These are phyloP conservation scores for Ptychobarbus kaznakovi DNA, from an alignment of 2,797 vertebrate genomes.

Conservation along the genomic window DNA sequence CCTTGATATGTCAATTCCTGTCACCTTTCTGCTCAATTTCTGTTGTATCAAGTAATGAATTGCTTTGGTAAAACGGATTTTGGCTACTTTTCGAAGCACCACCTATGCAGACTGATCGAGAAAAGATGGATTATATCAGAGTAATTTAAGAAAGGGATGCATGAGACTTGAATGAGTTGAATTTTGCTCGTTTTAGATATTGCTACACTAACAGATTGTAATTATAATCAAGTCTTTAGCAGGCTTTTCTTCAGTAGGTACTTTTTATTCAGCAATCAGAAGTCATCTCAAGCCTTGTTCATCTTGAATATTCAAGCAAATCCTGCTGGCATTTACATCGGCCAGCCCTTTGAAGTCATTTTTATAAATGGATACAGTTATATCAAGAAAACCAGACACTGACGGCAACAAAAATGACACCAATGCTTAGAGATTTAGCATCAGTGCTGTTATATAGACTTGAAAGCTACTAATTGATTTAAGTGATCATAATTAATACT, in stretches of 20 bases:
- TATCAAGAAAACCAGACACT: not conserved
- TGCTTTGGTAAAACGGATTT: not conserved
- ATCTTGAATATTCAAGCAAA: conserved; percentile 20
- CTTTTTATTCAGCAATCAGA: not conserved
- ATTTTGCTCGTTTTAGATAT: not conserved
- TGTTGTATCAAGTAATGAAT: not conserved
- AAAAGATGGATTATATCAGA: not conserved
- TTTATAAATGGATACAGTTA: not conserved
- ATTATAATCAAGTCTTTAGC: not conserved
- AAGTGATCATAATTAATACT: conserved; percentile 9
- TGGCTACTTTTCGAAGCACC: conserved; percentile 3
- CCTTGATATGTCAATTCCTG: not conserved
- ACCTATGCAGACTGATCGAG: conserved; percentile 21
- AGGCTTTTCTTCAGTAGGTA: conserved; percentile 26
- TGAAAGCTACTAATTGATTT: conserved; percentile 5
- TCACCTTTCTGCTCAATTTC: conserved; percentile 16
- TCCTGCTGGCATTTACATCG: not conserved
- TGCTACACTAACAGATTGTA: not conserved
- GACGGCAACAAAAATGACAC: not conserved
- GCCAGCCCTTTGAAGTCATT: not conserved
- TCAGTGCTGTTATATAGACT: conserved; percentile 16
- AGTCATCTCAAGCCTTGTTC: conserved; percentile 8
- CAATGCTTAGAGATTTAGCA: not conserved
- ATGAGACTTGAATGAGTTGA: not conserved
- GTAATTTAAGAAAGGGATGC: not conserved